A percentile compares a stretch with the other conserved stretches of the same genome.
phyloP scores from a whole-genome alignment of 2,888 invertebrate genomes.

The Amphimallon solstitiale region DNA sequence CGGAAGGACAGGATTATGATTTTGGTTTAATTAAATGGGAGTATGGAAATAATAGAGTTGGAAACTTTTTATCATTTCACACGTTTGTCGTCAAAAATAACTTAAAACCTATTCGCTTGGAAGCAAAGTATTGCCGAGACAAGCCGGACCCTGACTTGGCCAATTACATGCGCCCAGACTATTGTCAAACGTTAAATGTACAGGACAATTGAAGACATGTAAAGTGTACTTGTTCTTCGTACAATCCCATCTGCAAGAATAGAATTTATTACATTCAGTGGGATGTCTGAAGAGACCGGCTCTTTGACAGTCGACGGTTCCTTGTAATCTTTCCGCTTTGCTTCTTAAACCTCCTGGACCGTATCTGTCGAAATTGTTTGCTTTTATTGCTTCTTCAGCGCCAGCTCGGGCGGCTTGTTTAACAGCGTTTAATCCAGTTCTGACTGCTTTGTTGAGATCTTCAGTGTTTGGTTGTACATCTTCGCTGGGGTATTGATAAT shows the following conservation, averaged over 20 bases:
- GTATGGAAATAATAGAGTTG: too few relatives aligned
- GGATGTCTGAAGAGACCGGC: constrained; percentile 77
- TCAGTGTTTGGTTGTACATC: constrained; percentile 49
- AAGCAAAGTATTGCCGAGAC: constrained; percentile 73
- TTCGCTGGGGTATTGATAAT: constrained; percentile 40
- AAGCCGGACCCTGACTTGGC: constrained; percentile 83
- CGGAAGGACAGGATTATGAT: too few relatives aligned
- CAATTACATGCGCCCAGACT: constrained; percentile 83
- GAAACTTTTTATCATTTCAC: neutral
- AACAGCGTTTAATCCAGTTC: constrained; percentile 49
- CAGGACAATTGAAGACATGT: constrained; percentile 81
- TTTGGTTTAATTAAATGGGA: too few relatives aligned
- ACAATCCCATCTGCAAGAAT: constrained; percentile 83
- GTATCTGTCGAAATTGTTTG: constrained; percentile 67
- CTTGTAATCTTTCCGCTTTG: constrained; percentile 70
- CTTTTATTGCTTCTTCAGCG: constrained; percentile 59
- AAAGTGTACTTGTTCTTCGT: constrained; percentile 79
- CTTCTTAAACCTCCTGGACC: constrained; percentile 72
- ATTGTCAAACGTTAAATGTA: constrained; percentile 80
- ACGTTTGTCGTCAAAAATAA: neutral
- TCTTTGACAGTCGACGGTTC: constrained; percentile 71
- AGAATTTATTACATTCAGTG: constrained; percentile 83
- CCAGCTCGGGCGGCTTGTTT: constrained; percentile 56
- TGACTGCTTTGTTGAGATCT: constrained; percentile 54
- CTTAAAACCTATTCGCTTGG: constrained; percentile 44